Conservation (phyloP, 2,113 vertebrate genomes). For the Synodontis membranacea region DNA sequence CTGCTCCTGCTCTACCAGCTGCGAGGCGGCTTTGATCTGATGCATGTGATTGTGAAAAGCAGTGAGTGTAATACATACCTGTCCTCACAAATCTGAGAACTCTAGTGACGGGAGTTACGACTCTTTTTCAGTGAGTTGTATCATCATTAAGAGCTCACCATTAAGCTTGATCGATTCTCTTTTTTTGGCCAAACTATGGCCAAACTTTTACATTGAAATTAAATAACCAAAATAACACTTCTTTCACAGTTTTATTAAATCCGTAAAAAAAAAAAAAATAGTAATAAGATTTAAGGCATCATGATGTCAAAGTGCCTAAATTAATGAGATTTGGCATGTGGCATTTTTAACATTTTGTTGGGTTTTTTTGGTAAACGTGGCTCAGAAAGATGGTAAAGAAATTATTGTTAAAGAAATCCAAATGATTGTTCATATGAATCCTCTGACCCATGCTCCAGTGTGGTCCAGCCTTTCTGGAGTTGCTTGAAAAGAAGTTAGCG, state of each 20-base stretch:
- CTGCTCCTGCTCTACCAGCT: slow-evolving; percentile 61
- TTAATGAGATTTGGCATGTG: not conserved
- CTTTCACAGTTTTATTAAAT: too few relatives aligned
- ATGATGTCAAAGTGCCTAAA: not conserved
- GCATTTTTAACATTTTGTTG: not conserved
- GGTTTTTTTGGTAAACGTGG: not conserved
- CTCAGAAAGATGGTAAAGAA: too few relatives aligned
- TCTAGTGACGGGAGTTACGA: not conserved
- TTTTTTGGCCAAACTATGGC: not conserved
- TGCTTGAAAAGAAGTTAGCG: too few relatives aligned
- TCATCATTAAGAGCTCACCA: not conserved
- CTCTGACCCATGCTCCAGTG: too few relatives aligned
- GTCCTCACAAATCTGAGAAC: slow-evolving; percentile 45
- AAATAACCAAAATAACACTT: not conserved
- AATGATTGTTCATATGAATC: too few relatives aligned
- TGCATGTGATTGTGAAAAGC: slow-evolving; percentile 34
- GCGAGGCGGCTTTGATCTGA: slow-evolving; percentile 63
- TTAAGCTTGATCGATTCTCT: not conserved
- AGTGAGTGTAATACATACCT: slow-evolving; percentile 61
- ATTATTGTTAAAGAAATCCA: too few relatives aligned
- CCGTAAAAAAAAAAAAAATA: too few relatives aligned
- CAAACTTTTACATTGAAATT: not conserved
- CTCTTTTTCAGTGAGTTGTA: not conserved
- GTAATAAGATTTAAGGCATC: not conserved
- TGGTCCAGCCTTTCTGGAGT: too few relatives aligned